phyloP scores from a whole-genome alignment of 2,888 invertebrate genomes.

The Dilophus febrilis region DNA sequence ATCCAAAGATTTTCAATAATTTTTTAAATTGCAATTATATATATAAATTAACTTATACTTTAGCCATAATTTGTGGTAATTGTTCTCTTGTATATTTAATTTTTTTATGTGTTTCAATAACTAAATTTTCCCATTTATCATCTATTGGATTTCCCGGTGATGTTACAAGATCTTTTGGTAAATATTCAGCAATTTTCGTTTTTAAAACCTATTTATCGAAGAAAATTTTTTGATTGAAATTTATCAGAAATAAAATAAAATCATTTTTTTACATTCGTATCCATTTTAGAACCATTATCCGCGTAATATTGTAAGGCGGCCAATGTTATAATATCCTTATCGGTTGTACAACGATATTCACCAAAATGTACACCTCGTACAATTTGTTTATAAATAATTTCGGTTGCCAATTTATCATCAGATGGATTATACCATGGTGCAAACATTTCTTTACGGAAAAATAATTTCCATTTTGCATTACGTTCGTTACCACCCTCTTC shows the following conservation, averaged over 20 bases:
- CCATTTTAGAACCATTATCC: slow-evolving; percentile 53
- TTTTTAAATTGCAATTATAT: too few species aligned
- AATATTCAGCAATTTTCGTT: slow-evolving; percentile 16
- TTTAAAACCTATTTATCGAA: slow-evolving; percentile 14
- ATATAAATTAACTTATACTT: too few species aligned
- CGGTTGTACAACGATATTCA: slow-evolving; percentile 71
- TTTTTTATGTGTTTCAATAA: slow-evolving; percentile 51
- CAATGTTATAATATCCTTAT: slow-evolving; percentile 73
- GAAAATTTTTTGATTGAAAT: too few species aligned
- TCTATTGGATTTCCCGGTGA: slow-evolving; percentile 44
- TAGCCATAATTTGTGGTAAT: slow-evolving; percentile 49
- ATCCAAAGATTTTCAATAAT: too few species aligned
- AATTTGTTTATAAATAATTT: slow-evolving; percentile 79
- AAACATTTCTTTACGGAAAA: slow-evolving; percentile 79
- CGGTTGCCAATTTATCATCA: slow-evolving; percentile 64
- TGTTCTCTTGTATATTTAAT: slow-evolving; percentile 54
- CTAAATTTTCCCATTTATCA: slow-evolving; percentile 53
- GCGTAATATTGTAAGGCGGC: slow-evolving; percentile 83
- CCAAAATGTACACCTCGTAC: slow-evolving; percentile 78
- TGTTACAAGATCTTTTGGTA: slow-evolving; percentile 26
- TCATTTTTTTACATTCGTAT: slow-evolving; percentile 40
- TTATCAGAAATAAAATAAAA: too few species aligned
- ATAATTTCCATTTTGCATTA: slow-evolving; percentile 75
- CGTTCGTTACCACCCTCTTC: slow-evolving; percentile 74
- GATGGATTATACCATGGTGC: slow-evolving; percentile 82